Percentiles rank a stretch among this genome's conserved stretches.
These are phyloP conservation scores for Anniella stebbinsi DNA, from an alignment of 2,797 vertebrate species.

Conservation along the genomic window DNA sequence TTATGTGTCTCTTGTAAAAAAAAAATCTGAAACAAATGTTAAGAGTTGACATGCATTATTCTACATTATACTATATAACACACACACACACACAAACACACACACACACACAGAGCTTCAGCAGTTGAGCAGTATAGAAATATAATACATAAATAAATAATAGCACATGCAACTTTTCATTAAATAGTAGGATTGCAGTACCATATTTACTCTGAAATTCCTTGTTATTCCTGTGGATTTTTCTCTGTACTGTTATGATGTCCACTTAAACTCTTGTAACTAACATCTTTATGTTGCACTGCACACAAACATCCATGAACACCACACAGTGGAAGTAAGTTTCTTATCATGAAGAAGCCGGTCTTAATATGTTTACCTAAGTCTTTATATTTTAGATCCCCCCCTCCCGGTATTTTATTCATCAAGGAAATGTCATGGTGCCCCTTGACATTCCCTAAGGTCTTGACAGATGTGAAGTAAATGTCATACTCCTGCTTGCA, in stretches of 20 bases:
- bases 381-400: neutral
- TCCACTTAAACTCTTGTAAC: neutral
- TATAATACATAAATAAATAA: no score
- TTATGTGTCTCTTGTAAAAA: neutral
- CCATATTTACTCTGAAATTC: neutral
- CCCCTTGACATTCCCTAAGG: rapidly evolving
- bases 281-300: neutral
- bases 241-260: rapidly evolving
- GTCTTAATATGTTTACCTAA: neutral
- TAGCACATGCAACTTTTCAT: neutral
- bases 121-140: neutral
- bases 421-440: rapidly evolving
- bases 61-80: neutral
- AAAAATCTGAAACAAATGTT: slow-evolving; percentile 30
- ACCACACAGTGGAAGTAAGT: neutral
- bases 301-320: neutral
- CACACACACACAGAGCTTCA: no score
- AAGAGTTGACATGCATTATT: neutral
- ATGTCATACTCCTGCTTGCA: slow-evolving; percentile 14
- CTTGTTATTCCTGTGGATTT: rapidly evolving
- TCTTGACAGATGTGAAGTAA: slow-evolving; percentile 47
- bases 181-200: neutral
- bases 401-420: neutral
- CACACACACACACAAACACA: no score
- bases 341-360: neutral